phyloP scores from a whole-genome alignment of 2,113 vertebrate species.

The Rhea pennata region DNA sequence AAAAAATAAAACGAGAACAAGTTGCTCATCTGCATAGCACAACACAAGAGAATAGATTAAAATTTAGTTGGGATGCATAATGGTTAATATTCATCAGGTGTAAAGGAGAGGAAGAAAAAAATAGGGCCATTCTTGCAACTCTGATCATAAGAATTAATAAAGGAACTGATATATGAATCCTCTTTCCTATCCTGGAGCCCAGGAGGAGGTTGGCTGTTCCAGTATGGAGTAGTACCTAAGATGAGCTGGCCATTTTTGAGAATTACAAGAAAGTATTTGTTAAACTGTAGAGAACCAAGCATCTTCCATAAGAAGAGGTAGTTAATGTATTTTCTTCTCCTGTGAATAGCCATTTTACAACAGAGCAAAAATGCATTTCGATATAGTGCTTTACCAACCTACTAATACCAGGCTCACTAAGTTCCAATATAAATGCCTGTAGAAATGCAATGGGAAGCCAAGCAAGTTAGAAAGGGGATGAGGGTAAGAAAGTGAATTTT shows the following conservation, averaged over 20 bases:
- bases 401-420: neutral
- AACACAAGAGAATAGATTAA: neutral
- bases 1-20: neutral
- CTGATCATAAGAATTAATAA: neutral
- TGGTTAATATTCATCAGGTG: neutral
- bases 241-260: neutral
- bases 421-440: neutral
- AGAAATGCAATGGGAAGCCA: conserved; percentile 10
- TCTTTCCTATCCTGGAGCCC: neutral
- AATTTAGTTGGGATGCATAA: neutral
- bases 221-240: neutral
- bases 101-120: neutral
- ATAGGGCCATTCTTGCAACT: neutral
- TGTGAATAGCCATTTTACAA: conserved; percentile 18
- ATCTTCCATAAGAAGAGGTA: neutral
- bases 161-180: neutral
- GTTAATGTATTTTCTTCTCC: neutral
- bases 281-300: neutral
- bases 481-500: neutral
- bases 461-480: neutral
- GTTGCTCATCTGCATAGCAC: neutral
- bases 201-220: neutral
- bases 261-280: neutral
- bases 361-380: neutral
- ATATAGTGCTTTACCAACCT: neutral